These are phyloP conservation scores for Glossosoma conforme DNA, from an alignment of 1,140 invertebrate species.

Conservation along the genomic window DNA sequence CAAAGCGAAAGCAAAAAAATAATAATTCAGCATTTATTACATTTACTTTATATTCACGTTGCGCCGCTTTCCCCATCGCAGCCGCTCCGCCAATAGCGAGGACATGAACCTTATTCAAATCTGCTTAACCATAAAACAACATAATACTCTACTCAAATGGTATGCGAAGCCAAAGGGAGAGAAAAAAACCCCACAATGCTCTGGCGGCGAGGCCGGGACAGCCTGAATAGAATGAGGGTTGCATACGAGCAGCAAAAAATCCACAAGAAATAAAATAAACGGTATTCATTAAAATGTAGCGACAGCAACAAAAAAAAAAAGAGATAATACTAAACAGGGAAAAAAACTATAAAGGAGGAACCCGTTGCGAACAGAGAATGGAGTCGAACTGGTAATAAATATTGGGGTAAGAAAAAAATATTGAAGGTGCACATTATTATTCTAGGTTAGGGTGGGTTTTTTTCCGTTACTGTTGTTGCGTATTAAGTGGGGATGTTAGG, in stretches of 20 bases:
- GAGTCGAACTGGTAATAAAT: conserved; percentile 28
- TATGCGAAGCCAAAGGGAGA: conserved; percentile 14
- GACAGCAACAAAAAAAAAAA: conserved; percentile 28
- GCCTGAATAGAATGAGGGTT: conserved; percentile 25
- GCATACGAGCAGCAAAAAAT: conserved; percentile 20
- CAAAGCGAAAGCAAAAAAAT: no score
- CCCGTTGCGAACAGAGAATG: conserved; percentile 15
- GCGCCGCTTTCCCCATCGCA: conserved; percentile 3
- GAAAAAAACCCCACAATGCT: conserved; percentile 23
- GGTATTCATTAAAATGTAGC: conserved; percentile 32
- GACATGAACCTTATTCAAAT: conserved; percentile 27
- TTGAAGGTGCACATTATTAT: conserved; percentile 13
- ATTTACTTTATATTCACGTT: no score
- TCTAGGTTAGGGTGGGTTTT: conserved; percentile 11
- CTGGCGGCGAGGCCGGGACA: conserved; percentile 22
- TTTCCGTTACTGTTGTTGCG: no score
- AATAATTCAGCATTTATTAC: no score
- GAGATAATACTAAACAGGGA: conserved; percentile 26
- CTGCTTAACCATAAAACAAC: conserved; percentile 31
- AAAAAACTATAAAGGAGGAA: conserved; percentile 24
- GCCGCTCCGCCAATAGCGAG: conserved; percentile 4
- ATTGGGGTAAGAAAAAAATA: conserved; percentile 25
- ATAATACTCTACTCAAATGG: conserved; percentile 29
- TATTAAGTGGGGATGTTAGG: no score
- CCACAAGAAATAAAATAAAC: conserved; percentile 31